Evolutionary conservation across 2,113 vertebrate genomes (phyloP).

Genomic region (Platycercus adscitus): DNA sequence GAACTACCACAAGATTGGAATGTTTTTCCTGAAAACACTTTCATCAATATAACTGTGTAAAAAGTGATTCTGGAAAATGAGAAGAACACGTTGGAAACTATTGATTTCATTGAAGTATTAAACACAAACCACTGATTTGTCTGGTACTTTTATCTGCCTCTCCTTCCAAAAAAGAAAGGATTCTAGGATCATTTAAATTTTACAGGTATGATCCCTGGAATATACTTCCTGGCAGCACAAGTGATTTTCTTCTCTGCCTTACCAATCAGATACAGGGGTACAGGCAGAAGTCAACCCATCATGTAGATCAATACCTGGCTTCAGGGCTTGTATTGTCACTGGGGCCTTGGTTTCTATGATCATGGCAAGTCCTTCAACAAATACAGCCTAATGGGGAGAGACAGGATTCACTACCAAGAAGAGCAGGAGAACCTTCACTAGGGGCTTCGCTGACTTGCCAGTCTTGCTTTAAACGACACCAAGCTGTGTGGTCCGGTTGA

Average conservation of each 20-base stretch:
- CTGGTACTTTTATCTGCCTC: neutral
- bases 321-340: neutral
- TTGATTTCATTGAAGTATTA: neutral
- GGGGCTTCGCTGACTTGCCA: neutral
- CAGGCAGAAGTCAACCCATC: neutral
- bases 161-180: neutral
- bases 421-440: neutral
- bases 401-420: too few species aligned
- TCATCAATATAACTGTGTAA: neutral
- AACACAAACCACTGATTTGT: accelerated
- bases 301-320: neutral
- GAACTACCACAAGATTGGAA: neutral
- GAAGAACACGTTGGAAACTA: neutral
- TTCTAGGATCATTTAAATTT: neutral
- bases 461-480: neutral
- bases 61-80: neutral
- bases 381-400: neutral
- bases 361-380: accelerated
- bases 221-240: neutral
- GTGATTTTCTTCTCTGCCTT: neutral
- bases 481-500: too few species aligned
- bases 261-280: neutral
- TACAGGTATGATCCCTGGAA: neutral
- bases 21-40: neutral
- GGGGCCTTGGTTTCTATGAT: neutral